A percentile compares a stretch with the other conserved stretches of the same genome.
Evolutionary conservation across 2,797 vertebrate species (phyloP).

Genomic region (Loriculus beryllinus): DNA sequence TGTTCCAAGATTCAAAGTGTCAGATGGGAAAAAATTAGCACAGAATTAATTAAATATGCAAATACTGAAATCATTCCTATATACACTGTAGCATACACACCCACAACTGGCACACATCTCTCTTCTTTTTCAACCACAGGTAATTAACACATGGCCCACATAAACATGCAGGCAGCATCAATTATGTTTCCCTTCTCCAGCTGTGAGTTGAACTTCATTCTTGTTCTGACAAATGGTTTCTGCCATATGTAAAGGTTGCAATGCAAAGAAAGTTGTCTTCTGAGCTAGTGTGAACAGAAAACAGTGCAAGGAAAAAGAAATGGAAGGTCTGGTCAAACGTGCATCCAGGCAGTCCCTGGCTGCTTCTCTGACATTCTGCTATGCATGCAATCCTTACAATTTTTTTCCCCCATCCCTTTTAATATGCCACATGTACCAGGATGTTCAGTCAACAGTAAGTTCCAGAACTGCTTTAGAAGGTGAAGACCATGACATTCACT

Average conservation of each 20-base stretch:
- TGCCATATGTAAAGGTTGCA: background rate
- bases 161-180: background rate
- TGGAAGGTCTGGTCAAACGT: background rate
- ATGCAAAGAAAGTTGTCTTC: background rate
- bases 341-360: background rate
- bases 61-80: background rate
- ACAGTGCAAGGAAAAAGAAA: background rate
- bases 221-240: background rate
- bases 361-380: background rate
- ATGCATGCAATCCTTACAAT: background rate
- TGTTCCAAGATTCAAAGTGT: background rate
- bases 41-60: background rate
- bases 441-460: background rate
- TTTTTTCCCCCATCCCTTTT: background rate
- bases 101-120: background rate
- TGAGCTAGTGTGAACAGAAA: background rate
- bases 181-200: background rate
- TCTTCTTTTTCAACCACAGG: background rate
- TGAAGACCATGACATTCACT: background rate
- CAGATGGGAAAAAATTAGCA: background rate
- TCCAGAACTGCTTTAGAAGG: background rate
- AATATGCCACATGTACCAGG: background rate
- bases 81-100: background rate
- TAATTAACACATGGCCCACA: background rate
- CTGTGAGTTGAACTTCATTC: background rate